phyloP scores from a whole-genome alignment of 2,888 invertebrate species.

The Lymantria dispar region DNA sequence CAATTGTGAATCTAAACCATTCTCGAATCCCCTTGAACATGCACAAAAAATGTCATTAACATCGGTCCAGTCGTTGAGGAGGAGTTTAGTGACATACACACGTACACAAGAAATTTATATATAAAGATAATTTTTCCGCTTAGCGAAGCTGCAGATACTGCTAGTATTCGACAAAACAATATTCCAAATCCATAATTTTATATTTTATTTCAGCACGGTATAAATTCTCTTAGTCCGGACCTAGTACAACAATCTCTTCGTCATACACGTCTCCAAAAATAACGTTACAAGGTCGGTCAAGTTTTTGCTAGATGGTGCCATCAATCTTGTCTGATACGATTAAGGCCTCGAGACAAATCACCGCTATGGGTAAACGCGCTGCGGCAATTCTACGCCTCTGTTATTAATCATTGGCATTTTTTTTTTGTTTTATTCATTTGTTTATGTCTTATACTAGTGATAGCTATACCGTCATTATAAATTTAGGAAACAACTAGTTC shows the following conservation, averaged over 20 bases:
- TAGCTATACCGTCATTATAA: slow-evolving; percentile 1
- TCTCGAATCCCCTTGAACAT: too few relatives aligned
- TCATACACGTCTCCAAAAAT: slow-evolving; percentile 2
- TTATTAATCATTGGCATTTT: not conserved
- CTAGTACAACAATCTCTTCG: not conserved
- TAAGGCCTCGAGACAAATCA: slow-evolving; percentile 24
- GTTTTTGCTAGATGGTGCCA: slow-evolving; percentile 11
- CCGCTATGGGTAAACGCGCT: not conserved
- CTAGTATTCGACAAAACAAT: too few relatives aligned
- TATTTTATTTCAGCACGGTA: too few relatives aligned
- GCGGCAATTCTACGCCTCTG: not conserved
- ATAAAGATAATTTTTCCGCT: too few relatives aligned
- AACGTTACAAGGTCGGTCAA: slow-evolving; percentile 7
- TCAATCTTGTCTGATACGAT: slow-evolving; percentile 32
- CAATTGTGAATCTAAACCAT: too few relatives aligned
- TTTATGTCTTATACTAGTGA: slow-evolving; percentile 16
- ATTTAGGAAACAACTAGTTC: too few relatives aligned
- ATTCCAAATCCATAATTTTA: too few relatives aligned
- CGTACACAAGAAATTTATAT: too few relatives aligned
- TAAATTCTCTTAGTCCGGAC: not conserved
- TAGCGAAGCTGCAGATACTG: too few relatives aligned
- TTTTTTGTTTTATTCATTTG: not conserved
- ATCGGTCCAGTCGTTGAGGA: too few relatives aligned
- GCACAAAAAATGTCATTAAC: too few relatives aligned
- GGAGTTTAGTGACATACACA: too few relatives aligned